Evolutionary conservation across 2,888 invertebrate genomes (phyloP), one percentile per base, ranked within the genome.

Genomic region (Tethea ocularis): DNA sequence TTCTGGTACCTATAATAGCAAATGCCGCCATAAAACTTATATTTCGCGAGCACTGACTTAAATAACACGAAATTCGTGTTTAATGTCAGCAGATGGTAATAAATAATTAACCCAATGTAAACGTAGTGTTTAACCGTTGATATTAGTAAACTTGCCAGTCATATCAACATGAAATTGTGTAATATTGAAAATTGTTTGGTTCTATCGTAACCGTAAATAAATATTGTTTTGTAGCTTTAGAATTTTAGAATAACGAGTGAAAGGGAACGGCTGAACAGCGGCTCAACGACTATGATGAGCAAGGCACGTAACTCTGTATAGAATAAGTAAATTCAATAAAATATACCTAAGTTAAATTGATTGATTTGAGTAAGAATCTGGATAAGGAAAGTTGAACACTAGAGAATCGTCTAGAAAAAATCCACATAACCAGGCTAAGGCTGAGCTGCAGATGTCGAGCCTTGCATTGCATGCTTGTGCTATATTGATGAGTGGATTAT

Each of bases 1-100:
- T 72, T 78, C 68, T 72, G 67, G 67, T 69, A 61, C 61, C n/a
- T n/a, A n/a, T n/a, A n/a, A n/a, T n/a, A 69, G 70, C 68, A 68
- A 74, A 75, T 67, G 58, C 65, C 59, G 77, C 68, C 62, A 78
- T 85, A 82, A 86, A 86, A 82, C 62, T 63, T 69, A 74, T 75
- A 74, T 74, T 73, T 69, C 69, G 70, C 69, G 68, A 77, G 74
- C 69, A 67, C 64, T 68, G 66, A 68, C 74, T 74, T 73, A 79
- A 82, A 83, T 82, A 80, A 78, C 72, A 71, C 75, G 63, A 78
- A 80, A 76, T 82, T 78, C 68, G 70, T 70, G 72, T 81, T 80
- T 76, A 77, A 78, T 80, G 75, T 73, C 74, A 79, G 77, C 83
- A 84, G 84, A 86, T 84, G 83, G 69, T 68, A 63, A 80, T 86